Evolutionary conservation across 2,888 invertebrate genomes (phyloP), one percentile per base, ranked within the genome.

Genomic region (Nasonovia ribisnigri): DNA sequence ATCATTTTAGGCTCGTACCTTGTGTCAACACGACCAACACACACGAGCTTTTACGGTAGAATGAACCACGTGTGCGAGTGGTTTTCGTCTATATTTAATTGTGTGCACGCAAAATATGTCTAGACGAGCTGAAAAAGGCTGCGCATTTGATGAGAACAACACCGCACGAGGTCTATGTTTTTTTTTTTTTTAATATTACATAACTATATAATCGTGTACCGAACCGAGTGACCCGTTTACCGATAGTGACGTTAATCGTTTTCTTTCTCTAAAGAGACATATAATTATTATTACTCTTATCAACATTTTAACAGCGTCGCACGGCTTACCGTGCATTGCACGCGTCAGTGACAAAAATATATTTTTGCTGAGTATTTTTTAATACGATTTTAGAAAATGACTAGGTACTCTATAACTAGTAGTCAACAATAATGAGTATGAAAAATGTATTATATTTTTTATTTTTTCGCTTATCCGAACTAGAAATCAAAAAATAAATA

Each of bases 41-140:
- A 29, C 10, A 3, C 29, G 88, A 54, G 46, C 43, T 90, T 90
- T 90, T 24, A 46, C 29, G 24, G 13, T 29, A 89, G 43, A 90
- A 60, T 20, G 60, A 89, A 89, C 43, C 16, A 0, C 29, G 86
- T 86, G 77, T 77, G 36, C 36, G 77, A 77, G 77, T 36, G 77
- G 77, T 77, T 77, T 77, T 77, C 36, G 77, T 77, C 77, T 36
- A 77, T 36, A 36, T 77, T 77, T 77, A 77, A 77, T 77, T 77
- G 77, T 20, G 77, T 77, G 77, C 77, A 36, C 77, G 36, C 77
- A 36, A 36, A 77, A n/a, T n/a, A n/a, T 36, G 36, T 77, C 36
- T 36, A 77, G 77, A 77, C 77, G 36, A 57, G 26, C 54, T 57
- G 54, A 36, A 77, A 77, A 77, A 20, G 36, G 20, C 20, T 20